Conservation (phyloP, 2,797 vertebrate genomes). For the Cynodonichthys magdalenae region DNA sequence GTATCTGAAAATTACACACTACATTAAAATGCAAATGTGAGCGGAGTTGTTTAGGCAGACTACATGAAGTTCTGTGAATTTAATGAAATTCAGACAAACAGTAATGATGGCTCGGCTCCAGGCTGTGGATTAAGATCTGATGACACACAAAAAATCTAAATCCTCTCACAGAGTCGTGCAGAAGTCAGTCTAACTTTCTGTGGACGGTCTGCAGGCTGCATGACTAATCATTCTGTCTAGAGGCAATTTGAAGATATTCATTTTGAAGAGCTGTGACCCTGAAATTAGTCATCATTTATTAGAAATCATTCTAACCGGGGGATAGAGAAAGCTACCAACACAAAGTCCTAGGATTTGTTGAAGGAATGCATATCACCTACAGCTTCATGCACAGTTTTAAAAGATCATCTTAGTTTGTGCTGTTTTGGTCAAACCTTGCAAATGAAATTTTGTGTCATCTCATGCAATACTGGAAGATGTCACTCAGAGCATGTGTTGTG, state of each 20-base stretch:
- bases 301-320: slow-evolving; percentile 25
- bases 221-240: slow-evolving; percentile 39
- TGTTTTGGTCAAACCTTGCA: too few species aligned
- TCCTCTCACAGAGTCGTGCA: slow-evolving; percentile 32
- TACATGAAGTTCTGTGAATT: slow-evolving; percentile 6
- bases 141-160: slow-evolving; percentile 15
- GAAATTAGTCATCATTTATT: slow-evolving; percentile 39
- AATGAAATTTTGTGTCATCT: too few species aligned
- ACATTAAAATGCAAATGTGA: slow-evolving; percentile 7
- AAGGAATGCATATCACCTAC: too few species aligned
- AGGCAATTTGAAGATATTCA: slow-evolving; percentile 35
- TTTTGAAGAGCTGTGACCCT: slow-evolving; percentile 31
- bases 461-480: too few species aligned
- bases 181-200: slow-evolving; percentile 41
- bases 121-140: slow-evolving; percentile 27
- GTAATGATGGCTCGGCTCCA: slow-evolving; percentile 26
- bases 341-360: neutral
- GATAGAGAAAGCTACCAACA: neutral
- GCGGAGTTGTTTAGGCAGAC: neutral
- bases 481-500: neutral
- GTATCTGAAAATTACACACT: neutral
- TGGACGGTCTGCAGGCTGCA: slow-evolving; percentile 19
- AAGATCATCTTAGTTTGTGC: too few species aligned
- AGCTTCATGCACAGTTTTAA: too few species aligned
- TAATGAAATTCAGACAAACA: slow-evolving; percentile 36